Conservation (phyloP, 2,797 vertebrate genomes). For the Cryptoprocta ferox region DNA sequence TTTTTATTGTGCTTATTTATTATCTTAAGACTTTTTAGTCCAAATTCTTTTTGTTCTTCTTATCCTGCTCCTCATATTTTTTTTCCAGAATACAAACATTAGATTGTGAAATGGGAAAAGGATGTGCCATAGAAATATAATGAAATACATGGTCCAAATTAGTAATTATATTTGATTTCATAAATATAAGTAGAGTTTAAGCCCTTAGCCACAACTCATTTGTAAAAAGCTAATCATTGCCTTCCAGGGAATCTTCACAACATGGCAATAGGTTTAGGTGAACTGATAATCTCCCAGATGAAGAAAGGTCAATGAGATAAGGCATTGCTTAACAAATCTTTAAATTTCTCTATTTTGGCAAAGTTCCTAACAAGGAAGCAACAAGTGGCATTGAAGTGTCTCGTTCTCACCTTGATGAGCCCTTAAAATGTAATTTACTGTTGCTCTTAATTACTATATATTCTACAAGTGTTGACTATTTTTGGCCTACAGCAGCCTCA, state of each 20-base stretch:
- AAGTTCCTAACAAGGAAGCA: slow-evolving; percentile 80
- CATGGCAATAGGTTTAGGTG: not conserved
- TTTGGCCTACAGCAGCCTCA: slow-evolving; percentile 81
- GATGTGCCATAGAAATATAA: not conserved
- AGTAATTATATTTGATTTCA: not conserved
- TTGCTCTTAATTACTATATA: slow-evolving; percentile 86
- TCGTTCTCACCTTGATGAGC: slow-evolving; percentile 84
- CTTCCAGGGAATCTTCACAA: not conserved
- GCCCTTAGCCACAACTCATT: not conserved
- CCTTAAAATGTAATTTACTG: slow-evolving; percentile 85
- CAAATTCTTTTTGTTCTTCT: not conserved
- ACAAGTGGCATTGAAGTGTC: slow-evolving; percentile 72
- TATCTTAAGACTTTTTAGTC: not conserved
- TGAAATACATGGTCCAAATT: not conserved
- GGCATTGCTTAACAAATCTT: slow-evolving; percentile 17
- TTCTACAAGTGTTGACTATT: slow-evolving; percentile 84
- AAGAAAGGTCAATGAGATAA: slow-evolving; percentile 19
- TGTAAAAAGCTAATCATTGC: not conserved
- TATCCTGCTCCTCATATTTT: not conserved
- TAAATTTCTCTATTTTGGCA: slow-evolving; percentile 72
- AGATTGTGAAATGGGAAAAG: not conserved
- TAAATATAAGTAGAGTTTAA: not conserved
- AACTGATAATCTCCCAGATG: not conserved
- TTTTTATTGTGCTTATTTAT: not conserved
- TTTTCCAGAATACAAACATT: not conserved